These are phyloP conservation scores for Mechanitis messenoides DNA, from an alignment of 2,888 invertebrate species.

Conservation along the genomic window DNA sequence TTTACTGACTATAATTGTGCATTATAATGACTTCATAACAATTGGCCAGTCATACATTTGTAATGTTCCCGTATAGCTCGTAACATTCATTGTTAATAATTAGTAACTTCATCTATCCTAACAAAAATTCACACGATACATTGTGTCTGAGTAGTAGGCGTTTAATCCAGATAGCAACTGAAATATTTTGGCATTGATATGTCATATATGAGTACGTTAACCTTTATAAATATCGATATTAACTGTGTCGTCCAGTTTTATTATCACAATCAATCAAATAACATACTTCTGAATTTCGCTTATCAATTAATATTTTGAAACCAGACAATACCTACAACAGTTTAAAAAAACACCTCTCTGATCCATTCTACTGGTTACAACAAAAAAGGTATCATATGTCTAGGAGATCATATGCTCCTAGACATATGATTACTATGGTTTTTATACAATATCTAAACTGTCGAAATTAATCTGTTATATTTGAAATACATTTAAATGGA, in stretches of 20 bases:
- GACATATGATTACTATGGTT: constrained; percentile 1
- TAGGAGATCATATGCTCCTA: not conserved
- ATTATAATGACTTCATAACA: constrained; percentile 63
- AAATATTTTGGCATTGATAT: no score
- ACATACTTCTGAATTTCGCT: no score
- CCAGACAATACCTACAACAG: not conserved
- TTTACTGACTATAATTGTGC: constrained; percentile 30
- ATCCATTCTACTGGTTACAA: not conserved
- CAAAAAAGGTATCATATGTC: not conserved
- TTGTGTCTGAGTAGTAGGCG: no score
- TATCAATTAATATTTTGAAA: no score
- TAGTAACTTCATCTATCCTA: constrained; percentile 4
- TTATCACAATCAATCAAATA: no score
- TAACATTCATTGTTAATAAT: constrained; percentile 14
- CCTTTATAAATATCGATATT: no score
- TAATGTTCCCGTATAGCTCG: constrained; percentile 43
- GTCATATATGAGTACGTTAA: no score
- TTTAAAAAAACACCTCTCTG: not conserved
- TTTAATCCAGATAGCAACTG: no score
- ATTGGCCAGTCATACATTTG: constrained; percentile 43
- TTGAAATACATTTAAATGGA: constrained; percentile 11
- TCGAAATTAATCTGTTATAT: not conserved
- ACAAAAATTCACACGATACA: no score
- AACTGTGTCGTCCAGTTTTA: no score
- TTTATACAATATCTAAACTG: not conserved